phyloP scores from a whole-genome alignment of 2,113 vertebrate genomes.

The Malurus melanocephalus region DNA sequence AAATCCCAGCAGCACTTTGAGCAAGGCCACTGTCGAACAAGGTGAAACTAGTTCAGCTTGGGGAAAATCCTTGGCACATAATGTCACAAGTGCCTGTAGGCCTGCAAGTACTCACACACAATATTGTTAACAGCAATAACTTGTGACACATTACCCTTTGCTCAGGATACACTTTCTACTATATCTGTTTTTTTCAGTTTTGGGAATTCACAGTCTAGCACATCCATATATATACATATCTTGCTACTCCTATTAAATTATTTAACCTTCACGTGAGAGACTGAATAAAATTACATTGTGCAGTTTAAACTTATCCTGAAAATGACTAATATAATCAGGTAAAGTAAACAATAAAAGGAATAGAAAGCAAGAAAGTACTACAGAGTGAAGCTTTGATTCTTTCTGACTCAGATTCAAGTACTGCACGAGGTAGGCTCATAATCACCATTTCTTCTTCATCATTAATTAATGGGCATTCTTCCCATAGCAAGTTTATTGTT shows the following conservation, averaged over 20 bases:
- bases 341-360: neutral
- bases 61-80: neutral
- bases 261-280: neutral
- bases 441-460: neutral
- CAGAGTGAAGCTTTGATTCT: neutral
- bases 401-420: neutral
- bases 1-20: neutral
- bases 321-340: neutral
- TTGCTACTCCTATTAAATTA: neutral
- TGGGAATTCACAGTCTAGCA: neutral
- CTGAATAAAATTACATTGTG: neutral
- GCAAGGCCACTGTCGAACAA: neutral
- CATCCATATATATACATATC: no score
- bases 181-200: neutral
- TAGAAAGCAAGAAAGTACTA: neutral
- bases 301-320: neutral
- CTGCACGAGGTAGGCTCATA: neutral
- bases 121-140: neutral
- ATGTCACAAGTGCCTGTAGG: neutral
- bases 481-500: neutral
- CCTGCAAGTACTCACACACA: neutral
- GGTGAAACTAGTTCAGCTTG: neutral
- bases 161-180: neutral
- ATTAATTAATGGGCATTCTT: neutral
- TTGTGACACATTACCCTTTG: fast-evolving